Percentiles rank a stretch among this genome's conserved stretches.
phyloP scores from a whole-genome alignment of 1,140 invertebrate species.

The Babylonia areolata region DNA sequence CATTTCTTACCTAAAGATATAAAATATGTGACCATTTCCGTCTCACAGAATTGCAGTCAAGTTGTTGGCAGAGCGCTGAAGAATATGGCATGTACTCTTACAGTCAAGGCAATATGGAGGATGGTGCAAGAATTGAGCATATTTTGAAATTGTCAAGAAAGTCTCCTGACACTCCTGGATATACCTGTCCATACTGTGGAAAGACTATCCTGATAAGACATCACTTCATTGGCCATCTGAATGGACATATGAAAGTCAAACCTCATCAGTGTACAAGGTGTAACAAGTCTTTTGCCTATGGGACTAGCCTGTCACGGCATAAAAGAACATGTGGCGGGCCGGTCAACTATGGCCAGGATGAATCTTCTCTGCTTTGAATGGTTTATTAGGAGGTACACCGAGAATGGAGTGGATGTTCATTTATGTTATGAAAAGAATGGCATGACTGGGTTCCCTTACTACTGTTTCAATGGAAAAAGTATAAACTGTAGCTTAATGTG shows the following conservation, averaged over 20 bases:
- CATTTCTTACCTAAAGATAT: not conserved
- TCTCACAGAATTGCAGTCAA: slow-evolving; percentile 24
- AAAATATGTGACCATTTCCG: slow-evolving; percentile 11
- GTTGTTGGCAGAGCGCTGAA: not conserved
- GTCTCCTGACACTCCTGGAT: not conserved
- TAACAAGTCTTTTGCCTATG: slow-evolving; percentile 29
- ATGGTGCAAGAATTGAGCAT: not conserved
- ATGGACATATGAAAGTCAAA: slow-evolving; percentile 24
- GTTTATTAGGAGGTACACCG: no score
- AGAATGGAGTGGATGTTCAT: no score
- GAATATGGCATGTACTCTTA: not conserved
- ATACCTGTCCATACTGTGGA: slow-evolving; percentile 32
- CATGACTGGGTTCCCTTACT: no score
- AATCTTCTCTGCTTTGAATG: no score
- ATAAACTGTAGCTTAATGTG: no score
- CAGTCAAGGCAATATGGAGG: not conserved
- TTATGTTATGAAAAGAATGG: no score
- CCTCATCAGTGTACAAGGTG: slow-evolving; percentile 20
- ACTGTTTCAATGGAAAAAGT: no score
- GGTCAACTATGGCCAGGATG: not conserved
- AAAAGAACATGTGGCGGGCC: slow-evolving; percentile 3
- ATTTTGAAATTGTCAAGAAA: not conserved
- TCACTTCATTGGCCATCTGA: slow-evolving; percentile 32
- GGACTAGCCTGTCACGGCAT: slow-evolving; percentile 28
- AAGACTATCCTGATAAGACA: slow-evolving; percentile 22